Evolutionary conservation across 2,888 invertebrate species (phyloP).

Genomic region (Parelbella ahira): DNA sequence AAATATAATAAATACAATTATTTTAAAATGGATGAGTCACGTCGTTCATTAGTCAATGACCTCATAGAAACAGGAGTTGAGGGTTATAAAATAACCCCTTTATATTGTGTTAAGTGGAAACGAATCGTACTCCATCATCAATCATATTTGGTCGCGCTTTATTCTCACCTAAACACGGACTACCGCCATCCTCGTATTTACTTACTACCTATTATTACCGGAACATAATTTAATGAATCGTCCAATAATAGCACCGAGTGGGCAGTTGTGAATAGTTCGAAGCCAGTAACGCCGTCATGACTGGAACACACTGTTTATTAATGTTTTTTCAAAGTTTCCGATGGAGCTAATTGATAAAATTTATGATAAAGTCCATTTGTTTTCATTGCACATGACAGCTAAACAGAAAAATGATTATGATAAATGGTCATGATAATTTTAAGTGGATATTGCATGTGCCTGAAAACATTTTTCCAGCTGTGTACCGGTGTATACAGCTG

Average conservation of each 20-base stretch:
- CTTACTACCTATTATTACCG: slow-evolving; percentile 14
- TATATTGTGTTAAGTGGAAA: slow-evolving; percentile 76
- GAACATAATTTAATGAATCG: slow-evolving; percentile 6
- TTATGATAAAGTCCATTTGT: no score
- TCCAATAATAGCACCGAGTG: slow-evolving; percentile 1
- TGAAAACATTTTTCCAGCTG: no score
- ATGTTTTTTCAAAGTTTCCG: no score
- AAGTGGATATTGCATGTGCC: no score
- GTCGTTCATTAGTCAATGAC: slow-evolving; percentile 72
- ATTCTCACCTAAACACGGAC: slow-evolving; percentile 32
- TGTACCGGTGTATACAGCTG: no score
- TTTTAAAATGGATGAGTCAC: slow-evolving; percentile 63
- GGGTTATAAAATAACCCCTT: slow-evolving; percentile 75
- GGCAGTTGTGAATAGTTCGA: neutral
- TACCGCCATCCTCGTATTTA: slow-evolving; percentile 25
- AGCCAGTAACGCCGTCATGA: neutral
- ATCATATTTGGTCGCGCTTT: slow-evolving; percentile 70
- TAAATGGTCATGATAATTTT: no score
- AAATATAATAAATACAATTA: slow-evolving; percentile 18
- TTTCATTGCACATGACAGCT: no score
- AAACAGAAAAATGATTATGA: no score
- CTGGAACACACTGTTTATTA: neutral
- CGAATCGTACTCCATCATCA: slow-evolving; percentile 75
- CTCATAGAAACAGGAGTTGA: slow-evolving; percentile 59
- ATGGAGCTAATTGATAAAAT: no score